Conservation (phyloP, 2,113 vertebrate genomes). For the Holacanthus passer region DNA sequence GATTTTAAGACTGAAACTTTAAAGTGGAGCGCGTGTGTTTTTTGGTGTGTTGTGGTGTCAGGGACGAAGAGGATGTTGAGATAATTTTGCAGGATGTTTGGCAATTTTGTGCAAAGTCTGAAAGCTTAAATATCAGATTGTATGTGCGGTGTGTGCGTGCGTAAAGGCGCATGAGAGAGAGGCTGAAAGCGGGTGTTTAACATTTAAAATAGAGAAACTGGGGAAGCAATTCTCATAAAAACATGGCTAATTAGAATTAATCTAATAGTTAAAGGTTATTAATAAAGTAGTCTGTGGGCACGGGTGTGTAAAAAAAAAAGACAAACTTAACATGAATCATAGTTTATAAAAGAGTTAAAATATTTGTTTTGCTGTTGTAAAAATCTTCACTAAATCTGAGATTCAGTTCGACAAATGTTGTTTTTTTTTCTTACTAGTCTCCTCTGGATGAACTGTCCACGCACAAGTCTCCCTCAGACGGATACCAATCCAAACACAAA, state of each 20-base stretch:
- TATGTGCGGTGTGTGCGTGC: background rate
- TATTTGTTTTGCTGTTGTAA: background rate
- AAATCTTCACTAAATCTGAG: background rate
- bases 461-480: slow-evolving; percentile 37
- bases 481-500: slow-evolving; percentile 61
- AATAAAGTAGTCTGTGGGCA: background rate
- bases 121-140: slow-evolving; percentile 13
- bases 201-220: slow-evolving; percentile 9
- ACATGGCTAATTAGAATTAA: slow-evolving; percentile 10
- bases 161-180: background rate
- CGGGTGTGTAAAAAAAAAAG: background rate
- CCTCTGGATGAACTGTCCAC: slow-evolving; percentile 23
- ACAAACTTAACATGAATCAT: background rate
- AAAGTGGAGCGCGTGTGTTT: background rate
- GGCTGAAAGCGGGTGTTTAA: background rate
- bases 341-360: background rate
- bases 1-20: slow-evolving; percentile 5
- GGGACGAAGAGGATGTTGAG: background rate
- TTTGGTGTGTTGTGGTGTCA: background rate
- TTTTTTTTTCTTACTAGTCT: background rate
- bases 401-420: background rate
- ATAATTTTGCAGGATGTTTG: slow-evolving; percentile 23
- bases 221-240: background rate
- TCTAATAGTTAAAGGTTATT: slow-evolving; percentile 4
- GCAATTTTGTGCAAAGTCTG: background rate